Conservation (phyloP, 2,113 vertebrate species). For the Misgurnus mizolepis region DNA sequence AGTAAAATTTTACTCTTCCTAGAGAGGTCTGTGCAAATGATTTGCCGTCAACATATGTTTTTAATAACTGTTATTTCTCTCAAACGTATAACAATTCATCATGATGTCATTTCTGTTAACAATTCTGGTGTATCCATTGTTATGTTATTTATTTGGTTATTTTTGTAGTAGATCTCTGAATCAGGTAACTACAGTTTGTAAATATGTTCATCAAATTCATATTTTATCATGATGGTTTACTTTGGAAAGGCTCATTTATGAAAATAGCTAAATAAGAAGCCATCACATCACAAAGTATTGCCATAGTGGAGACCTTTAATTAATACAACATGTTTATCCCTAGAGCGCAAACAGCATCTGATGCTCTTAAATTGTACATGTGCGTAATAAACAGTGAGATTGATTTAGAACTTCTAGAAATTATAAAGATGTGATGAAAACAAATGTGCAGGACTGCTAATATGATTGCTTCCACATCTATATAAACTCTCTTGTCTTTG, state of each 20-base stretch:
- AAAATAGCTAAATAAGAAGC: not conserved
- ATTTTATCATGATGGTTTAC: not conserved
- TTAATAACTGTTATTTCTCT: constrained; percentile 18
- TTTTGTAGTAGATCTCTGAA: not conserved
- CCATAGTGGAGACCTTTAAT: not conserved
- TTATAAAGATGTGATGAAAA: constrained; percentile 45
- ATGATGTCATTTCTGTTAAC: not conserved
- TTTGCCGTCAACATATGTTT: not conserved
- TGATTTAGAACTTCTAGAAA: constrained; percentile 38
- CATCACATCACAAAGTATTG: constrained; percentile 1
- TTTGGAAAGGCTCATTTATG: not conserved
- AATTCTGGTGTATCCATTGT: not conserved
- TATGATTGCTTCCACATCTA: constrained; percentile 48
- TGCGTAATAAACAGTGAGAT: constrained; percentile 52
- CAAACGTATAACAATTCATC: constrained; percentile 1
- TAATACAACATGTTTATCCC: constrained; percentile 15
- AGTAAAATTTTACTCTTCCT: constrained; percentile 26
- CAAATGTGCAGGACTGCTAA: constrained; percentile 50
- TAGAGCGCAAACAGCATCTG: constrained; percentile 9
- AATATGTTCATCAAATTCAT: not conserved
- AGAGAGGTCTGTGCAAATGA: constrained; percentile 4
- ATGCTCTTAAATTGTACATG: constrained; percentile 37
- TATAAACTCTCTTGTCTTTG: constrained; percentile 31
- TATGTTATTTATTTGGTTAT: constrained; percentile 1
- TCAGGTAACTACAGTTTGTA: not conserved